phyloP scores from a whole-genome alignment of 2,888 invertebrate species.

The Parnassius glacialis region DNA sequence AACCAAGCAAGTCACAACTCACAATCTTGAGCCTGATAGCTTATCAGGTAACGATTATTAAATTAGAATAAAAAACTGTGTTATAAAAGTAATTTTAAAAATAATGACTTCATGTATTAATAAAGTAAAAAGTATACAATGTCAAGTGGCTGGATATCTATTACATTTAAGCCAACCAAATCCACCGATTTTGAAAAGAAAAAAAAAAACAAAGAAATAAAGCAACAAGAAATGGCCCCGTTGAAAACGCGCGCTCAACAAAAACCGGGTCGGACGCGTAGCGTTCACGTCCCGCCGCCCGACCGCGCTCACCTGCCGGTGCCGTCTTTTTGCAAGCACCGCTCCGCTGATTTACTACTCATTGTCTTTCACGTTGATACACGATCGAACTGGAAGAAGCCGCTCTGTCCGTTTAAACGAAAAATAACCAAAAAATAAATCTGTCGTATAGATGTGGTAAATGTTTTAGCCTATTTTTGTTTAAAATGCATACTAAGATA shows the following conservation, averaged over 20 bases:
- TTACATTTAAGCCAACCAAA: background rate
- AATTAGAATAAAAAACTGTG: too few relatives aligned
- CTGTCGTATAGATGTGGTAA: constrained; percentile 11
- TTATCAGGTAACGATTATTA: too few relatives aligned
- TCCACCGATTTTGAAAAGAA: background rate
- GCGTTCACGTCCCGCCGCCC: constrained; percentile 10
- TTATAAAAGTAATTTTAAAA: too few relatives aligned
- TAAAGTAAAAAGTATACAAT: too few relatives aligned
- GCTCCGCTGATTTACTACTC: constrained; percentile 40
- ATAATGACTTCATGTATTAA: too few relatives aligned
- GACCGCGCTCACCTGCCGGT: constrained; percentile 23
- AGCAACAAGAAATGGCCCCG: constrained; percentile 13
- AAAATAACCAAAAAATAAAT: constrained; percentile 19
- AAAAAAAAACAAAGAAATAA: constrained; percentile 9
- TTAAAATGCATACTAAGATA: background rate
- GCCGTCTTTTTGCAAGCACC: constrained; percentile 21
- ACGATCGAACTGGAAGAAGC: constrained; percentile 28
- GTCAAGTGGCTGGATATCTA: background rate
- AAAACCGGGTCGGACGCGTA: constrained; percentile 4
- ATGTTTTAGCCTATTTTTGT: constrained; percentile 4
- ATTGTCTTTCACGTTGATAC: constrained; percentile 36
- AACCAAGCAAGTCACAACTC: too few relatives aligned
- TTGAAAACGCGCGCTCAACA: constrained; percentile 4
- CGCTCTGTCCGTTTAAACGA: constrained; percentile 23
- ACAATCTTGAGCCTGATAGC: too few relatives aligned